Evolutionary conservation across 2,888 invertebrate genomes (phyloP).

Genomic region (Malachius bipustulatus): DNA sequence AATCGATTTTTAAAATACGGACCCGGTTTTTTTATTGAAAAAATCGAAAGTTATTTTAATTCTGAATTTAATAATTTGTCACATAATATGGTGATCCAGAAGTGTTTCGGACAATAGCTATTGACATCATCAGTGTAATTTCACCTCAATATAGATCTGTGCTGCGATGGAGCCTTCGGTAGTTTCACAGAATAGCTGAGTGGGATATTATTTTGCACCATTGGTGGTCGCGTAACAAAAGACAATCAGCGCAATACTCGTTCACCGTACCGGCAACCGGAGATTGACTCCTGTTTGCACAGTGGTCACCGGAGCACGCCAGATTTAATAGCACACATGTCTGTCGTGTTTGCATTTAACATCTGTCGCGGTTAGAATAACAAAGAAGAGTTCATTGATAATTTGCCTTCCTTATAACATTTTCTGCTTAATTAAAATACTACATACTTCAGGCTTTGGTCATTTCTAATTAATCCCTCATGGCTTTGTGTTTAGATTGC

Average conservation of each 20-base stretch:
- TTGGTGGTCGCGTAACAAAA: neutral
- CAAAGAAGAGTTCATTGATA: constrained; percentile 1
- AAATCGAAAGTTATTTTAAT: no score
- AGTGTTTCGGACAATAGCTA: no score
- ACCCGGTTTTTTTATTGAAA: no score
- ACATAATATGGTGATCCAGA: no score
- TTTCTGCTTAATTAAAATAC: constrained; percentile 1
- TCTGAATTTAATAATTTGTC: no score
- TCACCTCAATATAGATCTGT: no score
- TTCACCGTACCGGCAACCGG: constrained; percentile 31
- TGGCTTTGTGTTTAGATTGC: no score
- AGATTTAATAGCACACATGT: constrained; percentile 28
- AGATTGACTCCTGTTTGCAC: constrained; percentile 35
- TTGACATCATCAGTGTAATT: no score
- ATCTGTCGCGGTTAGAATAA: constrained; percentile 19
- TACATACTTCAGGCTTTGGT: neutral
- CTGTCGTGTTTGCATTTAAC: constrained; percentile 26
- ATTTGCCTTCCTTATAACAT: constrained; percentile 1
- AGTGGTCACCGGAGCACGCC: constrained; percentile 24
- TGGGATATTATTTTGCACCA: no score
- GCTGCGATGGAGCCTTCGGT: no score
- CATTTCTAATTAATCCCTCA: constrained; percentile 1
- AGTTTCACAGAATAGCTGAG: no score
- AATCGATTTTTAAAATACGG: no score
- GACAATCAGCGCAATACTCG: constrained; percentile 7